Evolutionary conservation across 2,888 invertebrate species (phyloP).

Genomic region (Cephonodes hylas): DNA sequence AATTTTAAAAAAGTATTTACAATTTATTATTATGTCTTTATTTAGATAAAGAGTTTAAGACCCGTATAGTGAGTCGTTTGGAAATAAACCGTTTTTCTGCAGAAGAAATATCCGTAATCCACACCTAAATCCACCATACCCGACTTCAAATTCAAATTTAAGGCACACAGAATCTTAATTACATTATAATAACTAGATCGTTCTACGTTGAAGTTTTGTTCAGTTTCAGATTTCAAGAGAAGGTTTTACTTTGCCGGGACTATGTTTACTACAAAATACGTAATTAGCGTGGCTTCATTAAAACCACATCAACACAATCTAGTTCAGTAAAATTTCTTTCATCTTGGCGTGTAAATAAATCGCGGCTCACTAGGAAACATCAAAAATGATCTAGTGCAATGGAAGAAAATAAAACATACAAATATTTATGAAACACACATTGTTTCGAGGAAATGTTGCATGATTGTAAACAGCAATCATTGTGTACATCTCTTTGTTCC

Average conservation of each 20-base stretch:
- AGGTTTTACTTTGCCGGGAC: no score
- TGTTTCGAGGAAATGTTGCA: not conserved
- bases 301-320: no score
- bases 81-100: no score
- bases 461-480: slow-evolving; percentile 4
- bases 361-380: not conserved
- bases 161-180: not conserved
- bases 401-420: not conserved
- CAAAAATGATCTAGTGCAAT: not conserved
- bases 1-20: no score
- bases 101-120: not conserved
- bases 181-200: not conserved
- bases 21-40: no score
- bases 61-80: no score
- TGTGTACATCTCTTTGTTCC: not conserved
- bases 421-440: not conserved
- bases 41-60: no score
- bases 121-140: not conserved
- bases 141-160: not conserved
- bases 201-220: not conserved
- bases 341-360: not conserved
- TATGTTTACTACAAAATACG: no score
- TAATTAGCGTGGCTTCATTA: no score
- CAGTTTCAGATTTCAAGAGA: not conserved
- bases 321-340: no score